Base-by-base conservation (phyloP, 2,113 vertebrate genomes). In the Phodopus roborovskii region DNA sequence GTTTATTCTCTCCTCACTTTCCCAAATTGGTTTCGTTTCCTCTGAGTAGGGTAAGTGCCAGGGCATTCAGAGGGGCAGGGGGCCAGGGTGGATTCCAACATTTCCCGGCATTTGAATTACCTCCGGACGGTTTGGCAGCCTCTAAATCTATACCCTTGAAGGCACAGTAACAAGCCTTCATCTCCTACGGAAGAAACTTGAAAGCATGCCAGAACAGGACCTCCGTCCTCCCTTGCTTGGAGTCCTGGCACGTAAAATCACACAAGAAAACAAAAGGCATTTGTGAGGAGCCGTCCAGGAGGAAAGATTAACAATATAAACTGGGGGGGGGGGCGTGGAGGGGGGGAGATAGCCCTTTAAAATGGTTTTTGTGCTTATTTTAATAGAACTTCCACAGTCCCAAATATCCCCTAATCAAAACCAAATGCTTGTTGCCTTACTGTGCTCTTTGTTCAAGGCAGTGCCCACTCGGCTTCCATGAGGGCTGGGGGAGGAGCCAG, bases 261-360 rank as follows among this genome's bases (percentile, higher is more conserved):
- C 97, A 97, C 97, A 95, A 98, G 98, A 98, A 98, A 98, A 99
- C 98, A 98, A 98, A 98, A 98, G 98, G 98, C 97, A 71, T 98
- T 99, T 99, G 98, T 98, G 98, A 98, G 92, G 97, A 98, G 97
- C 98, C 98, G 98, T 98, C 98, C 98, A 98, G 98, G 98, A 98
- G 98, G 98, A 99, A 98, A 98, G 97, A 98, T 98, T 98, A 98
- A 98, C 98, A 98, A 98, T 98, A 98, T 98, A 98, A 98, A 98
- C 97, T 79, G 93, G 95, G 95, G 74, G 91, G 53, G 7, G 10
- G 97, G 70, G 75, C 94, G 92, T 97, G 97, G 97, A 97, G 88
- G 96, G 95, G 98, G 94, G 97, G 97, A 97, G 96, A 97, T 98
- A 98, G 97, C 97, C 97, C 98, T 98, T 98, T 98, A 98, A 98